Percentiles rank a stretch among this genome's conserved stretches.
phyloP scores from a whole-genome alignment of 2,888 invertebrate genomes.

The Julus scanicus region DNA sequence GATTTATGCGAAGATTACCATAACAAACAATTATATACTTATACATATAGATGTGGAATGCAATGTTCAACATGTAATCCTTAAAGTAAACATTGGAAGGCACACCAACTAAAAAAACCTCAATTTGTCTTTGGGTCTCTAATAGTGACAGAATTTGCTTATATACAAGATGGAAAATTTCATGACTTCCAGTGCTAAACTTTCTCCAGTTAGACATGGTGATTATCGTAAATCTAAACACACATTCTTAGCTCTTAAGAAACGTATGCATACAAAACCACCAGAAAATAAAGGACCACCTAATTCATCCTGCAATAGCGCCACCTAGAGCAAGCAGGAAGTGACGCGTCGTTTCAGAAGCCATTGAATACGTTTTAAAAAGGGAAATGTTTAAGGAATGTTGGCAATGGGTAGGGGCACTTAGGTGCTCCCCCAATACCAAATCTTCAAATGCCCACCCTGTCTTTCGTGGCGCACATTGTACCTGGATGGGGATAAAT shows the following conservation, averaged over 20 bases:
- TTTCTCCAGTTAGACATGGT: background rate
- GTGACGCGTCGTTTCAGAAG: background rate
- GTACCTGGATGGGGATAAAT: conserved; percentile 41
- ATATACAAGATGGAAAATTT: too few relatives aligned
- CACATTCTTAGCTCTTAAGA: conserved; percentile 21
- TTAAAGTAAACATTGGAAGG: too few relatives aligned
- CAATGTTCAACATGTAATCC: too few relatives aligned
- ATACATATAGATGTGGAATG: too few relatives aligned
- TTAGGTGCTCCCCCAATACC: background rate
- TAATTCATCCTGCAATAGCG: background rate
- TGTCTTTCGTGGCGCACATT: conserved; percentile 51
- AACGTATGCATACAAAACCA: background rate
- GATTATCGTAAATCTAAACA: background rate
- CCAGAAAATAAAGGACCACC: background rate
- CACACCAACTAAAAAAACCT: background rate
- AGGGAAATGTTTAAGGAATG: conserved; percentile 39
- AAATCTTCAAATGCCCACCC: conserved; percentile 51
- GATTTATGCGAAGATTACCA: too few relatives aligned
- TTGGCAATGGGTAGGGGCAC: background rate
- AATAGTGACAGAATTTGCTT: too few relatives aligned
- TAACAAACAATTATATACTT: too few relatives aligned
- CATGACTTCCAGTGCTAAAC: too few relatives aligned
- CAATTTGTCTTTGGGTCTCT: too few relatives aligned
- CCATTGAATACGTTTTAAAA: conserved; percentile 26
- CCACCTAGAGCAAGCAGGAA: background rate